Percentiles rank a stretch among this genome's conserved stretches.
These are phyloP conservation scores for Drosophila ustulata DNA, from an alignment of 2,888 invertebrate genomes.

Conservation along the genomic window DNA sequence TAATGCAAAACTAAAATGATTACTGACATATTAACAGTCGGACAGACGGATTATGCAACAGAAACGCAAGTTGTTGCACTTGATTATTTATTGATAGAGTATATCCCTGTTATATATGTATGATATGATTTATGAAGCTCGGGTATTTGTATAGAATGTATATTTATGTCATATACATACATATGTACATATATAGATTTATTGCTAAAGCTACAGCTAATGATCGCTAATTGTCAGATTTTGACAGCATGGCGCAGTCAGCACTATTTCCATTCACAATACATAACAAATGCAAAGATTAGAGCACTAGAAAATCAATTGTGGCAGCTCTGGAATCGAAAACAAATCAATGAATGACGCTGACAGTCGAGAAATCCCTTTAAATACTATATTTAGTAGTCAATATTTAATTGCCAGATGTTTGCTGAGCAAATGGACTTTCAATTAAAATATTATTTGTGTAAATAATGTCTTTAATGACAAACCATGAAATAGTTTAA, in stretches of 20 bases:
- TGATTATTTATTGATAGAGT: background rate
- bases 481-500: no score
- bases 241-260: conserved; percentile 13
- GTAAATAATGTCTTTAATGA: no score
- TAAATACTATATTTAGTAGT: background rate
- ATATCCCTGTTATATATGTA: background rate
- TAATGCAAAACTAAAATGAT: no score
- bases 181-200: conserved; percentile 11
- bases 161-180: background rate
- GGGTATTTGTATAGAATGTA: background rate
- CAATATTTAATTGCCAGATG: background rate
- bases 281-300: conserved; percentile 4
- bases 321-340: background rate
- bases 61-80: background rate
- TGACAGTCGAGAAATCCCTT: background rate
- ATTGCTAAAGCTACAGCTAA: background rate
- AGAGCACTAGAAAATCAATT: background rate
- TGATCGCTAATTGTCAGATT: conserved; percentile 36
- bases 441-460: background rate
- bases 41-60: background rate
- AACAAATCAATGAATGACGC: conserved; percentile 16
- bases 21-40: background rate
- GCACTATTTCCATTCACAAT: background rate
- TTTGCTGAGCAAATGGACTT: background rate
- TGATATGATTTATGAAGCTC: conserved; percentile 6